These are phyloP conservation scores for Ectropis grisescens DNA, from an alignment of 1,140 invertebrate genomes.

Conservation along the genomic window DNA sequence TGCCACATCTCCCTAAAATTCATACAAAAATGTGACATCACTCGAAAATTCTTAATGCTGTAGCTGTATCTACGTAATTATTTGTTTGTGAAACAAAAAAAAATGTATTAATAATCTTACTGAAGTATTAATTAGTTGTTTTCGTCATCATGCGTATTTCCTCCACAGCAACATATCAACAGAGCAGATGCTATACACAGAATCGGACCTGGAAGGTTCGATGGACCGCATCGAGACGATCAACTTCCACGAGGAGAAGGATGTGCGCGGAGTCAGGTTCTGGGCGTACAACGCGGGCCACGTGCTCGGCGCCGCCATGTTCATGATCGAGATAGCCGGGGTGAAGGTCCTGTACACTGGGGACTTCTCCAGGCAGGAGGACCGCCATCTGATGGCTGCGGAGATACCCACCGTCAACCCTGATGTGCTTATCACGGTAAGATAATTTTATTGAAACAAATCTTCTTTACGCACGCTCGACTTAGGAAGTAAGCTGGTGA, in stretches of 20 bases:
- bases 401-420: conserved; percentile 97
- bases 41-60: too few species aligned
- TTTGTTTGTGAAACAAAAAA: too few species aligned
- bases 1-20: too few species aligned
- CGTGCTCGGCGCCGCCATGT: conserved; percentile 99
- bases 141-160: too few species aligned
- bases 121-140: too few species aligned
- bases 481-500: too few species aligned
- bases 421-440: conserved; percentile 95
- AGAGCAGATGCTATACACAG: conserved; percentile 98
- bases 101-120: too few species aligned
- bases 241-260: conserved; percentile 98
- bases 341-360: conserved; percentile 97
- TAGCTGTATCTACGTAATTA: too few species aligned
- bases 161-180: conserved; percentile 94
- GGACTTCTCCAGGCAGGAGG: conserved; percentile 98
- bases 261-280: conserved; percentile 96
- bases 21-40: too few species aligned
- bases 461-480: too few species aligned
- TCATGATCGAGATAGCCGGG: conserved; percentile 99
- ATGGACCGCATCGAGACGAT: conserved; percentile 99
- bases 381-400: conserved; percentile 98
- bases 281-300: conserved; percentile 99
- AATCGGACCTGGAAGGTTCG: conserved; percentile 95
- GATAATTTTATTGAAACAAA: conserved; percentile 21